These are phyloP conservation scores for Eledona agricola DNA, from an alignment of 2,888 invertebrate genomes.

Conservation along the genomic window DNA sequence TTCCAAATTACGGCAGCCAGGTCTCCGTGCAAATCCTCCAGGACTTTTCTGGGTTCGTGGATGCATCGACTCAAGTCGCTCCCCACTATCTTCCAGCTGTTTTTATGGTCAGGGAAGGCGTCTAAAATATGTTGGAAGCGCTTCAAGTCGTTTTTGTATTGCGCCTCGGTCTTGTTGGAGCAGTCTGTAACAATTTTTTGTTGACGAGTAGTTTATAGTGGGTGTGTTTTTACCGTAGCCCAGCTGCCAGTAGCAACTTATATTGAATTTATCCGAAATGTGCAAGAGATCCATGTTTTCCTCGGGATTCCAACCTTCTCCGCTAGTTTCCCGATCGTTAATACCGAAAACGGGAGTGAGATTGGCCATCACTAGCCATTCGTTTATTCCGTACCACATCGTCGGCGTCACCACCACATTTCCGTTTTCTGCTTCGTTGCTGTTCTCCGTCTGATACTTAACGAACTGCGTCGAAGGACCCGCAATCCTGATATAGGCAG, in stretches of 20 bases:
- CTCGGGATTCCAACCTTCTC: slow-evolving; percentile 74
- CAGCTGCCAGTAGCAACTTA: slow-evolving; percentile 77
- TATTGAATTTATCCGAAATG: slow-evolving; percentile 71
- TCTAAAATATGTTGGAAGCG: slow-evolving; percentile 73
- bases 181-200: slow-evolving; percentile 61
- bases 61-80: slow-evolving; percentile 68
- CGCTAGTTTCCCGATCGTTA: slow-evolving; percentile 66
- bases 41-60: slow-evolving; percentile 62
- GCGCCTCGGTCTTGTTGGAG: slow-evolving; percentile 64
- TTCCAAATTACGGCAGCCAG: slow-evolving; percentile 77
- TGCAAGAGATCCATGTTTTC: slow-evolving; percentile 73
- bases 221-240: slow-evolving; percentile 69
- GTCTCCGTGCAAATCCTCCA: slow-evolving; percentile 67
- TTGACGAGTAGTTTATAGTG: background rate
- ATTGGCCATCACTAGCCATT: slow-evolving; percentile 67
- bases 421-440: slow-evolving; percentile 40
- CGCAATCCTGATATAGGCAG: slow-evolving; percentile 77
- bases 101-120: slow-evolving; percentile 67
- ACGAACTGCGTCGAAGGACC: slow-evolving; percentile 71
- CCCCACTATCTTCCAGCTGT: slow-evolving; percentile 69
- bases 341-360: slow-evolving; percentile 75
- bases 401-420: slow-evolving; percentile 54
- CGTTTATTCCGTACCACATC: slow-evolving; percentile 59
- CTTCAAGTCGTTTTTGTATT: slow-evolving; percentile 70
- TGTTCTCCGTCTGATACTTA: slow-evolving; percentile 46